Evolutionary conservation across 2,113 vertebrate genomes (phyloP), one percentile per base, ranked within the genome.

Genomic region (Cathartes aura): DNA sequence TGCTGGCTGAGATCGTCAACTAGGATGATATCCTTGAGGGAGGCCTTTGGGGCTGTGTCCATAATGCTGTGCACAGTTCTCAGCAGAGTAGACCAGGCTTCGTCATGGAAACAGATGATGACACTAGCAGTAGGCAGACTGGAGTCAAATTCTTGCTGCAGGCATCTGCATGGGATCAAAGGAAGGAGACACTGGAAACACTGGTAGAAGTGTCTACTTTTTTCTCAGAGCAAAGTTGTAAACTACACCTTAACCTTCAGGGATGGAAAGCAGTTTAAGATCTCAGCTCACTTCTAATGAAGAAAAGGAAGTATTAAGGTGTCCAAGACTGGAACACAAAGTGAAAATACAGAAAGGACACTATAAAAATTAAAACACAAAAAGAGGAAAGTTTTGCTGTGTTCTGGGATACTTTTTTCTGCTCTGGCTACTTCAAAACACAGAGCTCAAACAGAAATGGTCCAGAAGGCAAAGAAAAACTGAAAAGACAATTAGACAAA

Each of bases 21-120:
- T 17, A 99, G 97, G 90, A 99, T 98, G 34, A 99, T 96, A 96
- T 99, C 99, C 82, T 98, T 98, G 71, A 99, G 98, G 47, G 97
- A 87, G 59, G 92, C 92, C 88, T 87, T 98, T 13, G 99, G 98
- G 6, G 97, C 98, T 3, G 99, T 99, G 85, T 98, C 97, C 50
- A 99, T 98, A 76, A 99, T 96, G 86, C 99, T 99, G 96, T 99
- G 99, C 64, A 99, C 98, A 0, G 99, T 99, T 95, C 99, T 98
- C 95, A 99, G 97, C 55, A 99, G 98, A 52, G 98, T 98, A 90
- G 99, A 98, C 99, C 99, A 99, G 82, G 98, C 98, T 97, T 99
- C 99, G 0, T 99, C 97, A 8, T 99, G 99, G 97, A 99, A 99
- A 90, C 98, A 99, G 95, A 99, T 98, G 84, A 99, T 97, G 71